Base-by-base conservation (phyloP, 2,888 invertebrate genomes). In the Elysia crispata region DNA sequence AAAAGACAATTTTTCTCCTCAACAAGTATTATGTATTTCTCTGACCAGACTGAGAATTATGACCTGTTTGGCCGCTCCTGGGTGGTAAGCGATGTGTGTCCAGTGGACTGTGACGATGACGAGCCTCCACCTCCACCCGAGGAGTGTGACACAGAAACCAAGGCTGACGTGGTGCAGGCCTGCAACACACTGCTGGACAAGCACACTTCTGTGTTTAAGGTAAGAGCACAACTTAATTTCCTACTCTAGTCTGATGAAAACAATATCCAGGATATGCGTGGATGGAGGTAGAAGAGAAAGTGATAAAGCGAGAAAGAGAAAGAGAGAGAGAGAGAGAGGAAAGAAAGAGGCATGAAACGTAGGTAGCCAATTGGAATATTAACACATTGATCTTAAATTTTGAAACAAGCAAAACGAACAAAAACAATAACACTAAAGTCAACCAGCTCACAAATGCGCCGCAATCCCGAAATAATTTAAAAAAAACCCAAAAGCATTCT, bases 41-140 rank as follows among this genome's bases (percentile, higher is more conserved):
- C 18, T 50, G 81, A 80, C 0, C 82, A 88, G 88, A 88, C 88
- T 1, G 75, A 81, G 41, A 87, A 86, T 67, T 67, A 80, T 18
- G 82, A 85, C 41, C 49, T 85, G 74, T 90, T 89, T 82, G 89
- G 88, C 8, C 83, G 87, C 64, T 90, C 89, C 0, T 90, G 88
- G 88, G 82, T 82, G 6, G 82, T 83, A 11, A 28, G 64, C 1
- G 83, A 81, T 0, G 76, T 77, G 15, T 90, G 90, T 80, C 69
- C n/a, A 0, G 80, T 82, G 8, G 86, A 86, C 80, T 90, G 90
- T 74, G 76, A 79, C 23, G 50, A 77, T 0, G 76, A 78, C 1
- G 77, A 77, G 1, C 84, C 82, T 0, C 75, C 84, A 0, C 74
- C 70, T 13, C 41, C 41, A 3, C 41, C 41, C 41, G 41, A 57